Base-by-base conservation (phyloP, 2,888 invertebrate genomes). In the Brenthis daphne region DNA sequence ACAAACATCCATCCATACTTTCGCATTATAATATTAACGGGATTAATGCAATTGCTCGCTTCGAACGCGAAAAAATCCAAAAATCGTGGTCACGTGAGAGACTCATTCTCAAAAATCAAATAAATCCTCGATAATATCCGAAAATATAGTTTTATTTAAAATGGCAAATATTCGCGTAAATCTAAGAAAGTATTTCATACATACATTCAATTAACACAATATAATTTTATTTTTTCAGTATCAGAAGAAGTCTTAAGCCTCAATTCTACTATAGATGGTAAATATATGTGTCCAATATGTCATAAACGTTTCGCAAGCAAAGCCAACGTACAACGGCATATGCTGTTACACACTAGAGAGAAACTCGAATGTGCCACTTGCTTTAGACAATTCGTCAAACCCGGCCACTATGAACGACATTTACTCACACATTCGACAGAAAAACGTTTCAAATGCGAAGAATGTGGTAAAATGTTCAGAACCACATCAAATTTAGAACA, bases 361-460 rank as follows among this genome's bases (percentile, higher is more conserved):
- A 75, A 74, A 47, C 68, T 87, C 0, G 82, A 83, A 0, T 90
- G 89, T 47, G 81, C 82, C 12, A 76, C 88, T 0, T 90, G 89
- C 33, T 79, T 83, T 6, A 84, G 84, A 20, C 76, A 79, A 20
- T 89, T 89, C 53, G 61, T 71, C 11, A 74, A 74, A 33, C 57
- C 71, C 6, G 65, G 29, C 0, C 72, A 75, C 8, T 73, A 75
- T 16, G 69, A 74, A 16, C 73, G 68, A 29, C 78, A 78, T 43
- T 29, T 76, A 0, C 43, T 67, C 3, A 65, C 71, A 0, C 85
- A 87, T 37, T 67, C 73, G 0, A 57, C 57, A 0, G 71, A 79
- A 0, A 73, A 74, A 3, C 14, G 66, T 0, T 82, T 73, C 16
- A 68, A 75, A 0, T 87, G 87, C 57, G 75, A 79, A 0, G 67